Evolutionary conservation across 37 sponge, comb jelly and placozoan genomes (phyloP), one percentile per base, ranked within the genome.

Genomic region (Mnemiopsis leidyi): DNA sequence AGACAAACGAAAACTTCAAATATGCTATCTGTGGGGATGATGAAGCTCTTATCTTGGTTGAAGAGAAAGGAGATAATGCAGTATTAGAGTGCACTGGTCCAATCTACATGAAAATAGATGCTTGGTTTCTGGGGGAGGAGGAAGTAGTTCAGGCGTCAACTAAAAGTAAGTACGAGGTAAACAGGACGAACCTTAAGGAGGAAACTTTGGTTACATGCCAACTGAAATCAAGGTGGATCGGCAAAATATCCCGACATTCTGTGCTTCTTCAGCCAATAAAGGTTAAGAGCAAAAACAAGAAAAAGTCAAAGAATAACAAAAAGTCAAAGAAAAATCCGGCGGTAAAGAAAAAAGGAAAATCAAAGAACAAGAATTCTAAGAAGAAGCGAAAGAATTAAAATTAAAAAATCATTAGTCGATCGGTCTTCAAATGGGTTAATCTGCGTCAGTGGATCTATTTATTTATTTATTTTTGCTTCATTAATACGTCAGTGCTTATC

Each of bases 111-210:
- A 77, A 34, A 77, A 13, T 77, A 31, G 34, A 26, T 5, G 36
- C 79, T 34, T 77, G 79, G 79, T 77, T 77, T 77, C 5, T 77
- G 18, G 79, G 21, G 20, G 79, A 32, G 36, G n/a, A 71, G 30
- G 5, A 23, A 18, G 3, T 28, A 23, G 3, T 28, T 7, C 32
- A 77, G 0, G 34, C 79, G 1, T 1, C 79, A 0, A 32, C 35
- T 32, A 32, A 28, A 2, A 31, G 35, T 26, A 77, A 5, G 34
- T 33, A 16, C 30, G 20, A 34, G 1, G 36, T 77, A 26, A 28
- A 77, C 20, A 77, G 32, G 33, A 34, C 20, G 5, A 32, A 77
- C 0, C 32, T 77, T 18, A 34, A 31, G 5, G 79, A 32, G 32
- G 79, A 77, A 31, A 32, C 32, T 13, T 7, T 77, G 34, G 35